phyloP scores from a whole-genome alignment of 53 echinoderm and acorn worm genomes.

The Temnopleurus reevesii region DNA sequence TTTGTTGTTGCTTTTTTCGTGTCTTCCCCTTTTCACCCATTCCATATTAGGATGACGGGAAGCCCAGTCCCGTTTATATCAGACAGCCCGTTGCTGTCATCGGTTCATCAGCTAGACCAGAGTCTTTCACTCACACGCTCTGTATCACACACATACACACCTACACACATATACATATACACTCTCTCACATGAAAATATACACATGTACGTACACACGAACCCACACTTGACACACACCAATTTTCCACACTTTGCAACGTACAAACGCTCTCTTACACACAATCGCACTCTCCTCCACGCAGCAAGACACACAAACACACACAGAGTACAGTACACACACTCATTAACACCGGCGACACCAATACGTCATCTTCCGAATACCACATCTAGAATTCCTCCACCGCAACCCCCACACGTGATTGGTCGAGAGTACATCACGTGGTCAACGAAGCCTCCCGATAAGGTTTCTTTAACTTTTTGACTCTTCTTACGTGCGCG shows the following conservation, averaged over 20 bases:
- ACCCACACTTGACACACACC: not conserved
- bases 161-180: not conserved
- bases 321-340: not conserved
- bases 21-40: not conserved
- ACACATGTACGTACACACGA: too few species aligned
- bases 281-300: not conserved
- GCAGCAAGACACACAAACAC: not conserved
- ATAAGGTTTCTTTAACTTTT: slow-evolving; percentile 22
- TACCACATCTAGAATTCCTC: slow-evolving; percentile 55
- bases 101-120: not conserved
- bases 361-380: slow-evolving; percentile 55
- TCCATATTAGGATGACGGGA: slow-evolving; percentile 41
- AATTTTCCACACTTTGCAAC: too few species aligned
- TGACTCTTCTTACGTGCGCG: slow-evolving; percentile 34
- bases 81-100: not conserved
- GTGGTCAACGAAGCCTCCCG: not conserved
- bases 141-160: not conserved
- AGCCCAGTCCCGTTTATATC: slow-evolving; percentile 15
- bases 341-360: too few species aligned
- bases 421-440: slow-evolving; percentile 54
- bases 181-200: not conserved
- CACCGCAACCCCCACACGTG: not conserved
- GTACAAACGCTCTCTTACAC: too few species aligned
- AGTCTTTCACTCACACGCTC: not conserved
- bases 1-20: not conserved